These are phyloP conservation scores for Tetraodon nigroviridis DNA, from an alignment of 2,113 vertebrate genomes.

Conservation along the genomic window DNA sequence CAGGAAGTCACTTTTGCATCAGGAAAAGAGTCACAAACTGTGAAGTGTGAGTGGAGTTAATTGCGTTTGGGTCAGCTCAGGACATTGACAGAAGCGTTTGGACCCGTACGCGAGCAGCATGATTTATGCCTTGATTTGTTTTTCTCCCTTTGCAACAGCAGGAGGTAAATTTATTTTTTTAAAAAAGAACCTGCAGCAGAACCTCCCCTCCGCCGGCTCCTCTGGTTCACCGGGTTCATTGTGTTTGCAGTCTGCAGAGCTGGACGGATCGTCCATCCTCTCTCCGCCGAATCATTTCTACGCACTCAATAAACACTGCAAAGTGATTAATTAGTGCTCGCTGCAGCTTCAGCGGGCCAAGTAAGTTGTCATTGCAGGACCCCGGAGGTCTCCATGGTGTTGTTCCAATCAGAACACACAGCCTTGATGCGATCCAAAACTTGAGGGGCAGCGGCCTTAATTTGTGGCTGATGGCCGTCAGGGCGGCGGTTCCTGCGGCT, in stretches of 20 bases:
- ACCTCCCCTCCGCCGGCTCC: conserved; percentile 9
- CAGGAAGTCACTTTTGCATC: no score
- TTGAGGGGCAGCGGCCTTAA: conserved; percentile 32
- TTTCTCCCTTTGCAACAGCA: no score
- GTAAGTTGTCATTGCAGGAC: conserved; percentile 59
- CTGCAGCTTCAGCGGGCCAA: conserved; percentile 43
- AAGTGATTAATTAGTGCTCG: conserved; percentile 62
- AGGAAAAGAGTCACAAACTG: no score
- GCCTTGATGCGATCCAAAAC: conserved; percentile 30
- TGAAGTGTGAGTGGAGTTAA: no score
- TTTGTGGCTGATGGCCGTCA: conserved; percentile 25
- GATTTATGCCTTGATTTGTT: no score
- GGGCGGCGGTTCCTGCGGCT: conserved; percentile 27
- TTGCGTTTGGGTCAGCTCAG: no score
- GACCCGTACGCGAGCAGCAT: no score
- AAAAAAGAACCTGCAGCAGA: neutral
- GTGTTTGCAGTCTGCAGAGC: conserved; percentile 56
- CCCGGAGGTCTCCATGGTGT: conserved; percentile 20
- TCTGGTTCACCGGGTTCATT: conserved; percentile 62
- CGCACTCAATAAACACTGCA: conserved; percentile 55
- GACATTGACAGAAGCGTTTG: no score
- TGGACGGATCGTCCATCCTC: conserved; percentile 22
- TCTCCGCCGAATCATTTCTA: conserved; percentile 38
- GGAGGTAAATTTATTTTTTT: no score
- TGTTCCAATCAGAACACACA: conserved; percentile 41